phyloP scores from a whole-genome alignment of 2,888 invertebrate species.

The Epistrophe eligans region DNA sequence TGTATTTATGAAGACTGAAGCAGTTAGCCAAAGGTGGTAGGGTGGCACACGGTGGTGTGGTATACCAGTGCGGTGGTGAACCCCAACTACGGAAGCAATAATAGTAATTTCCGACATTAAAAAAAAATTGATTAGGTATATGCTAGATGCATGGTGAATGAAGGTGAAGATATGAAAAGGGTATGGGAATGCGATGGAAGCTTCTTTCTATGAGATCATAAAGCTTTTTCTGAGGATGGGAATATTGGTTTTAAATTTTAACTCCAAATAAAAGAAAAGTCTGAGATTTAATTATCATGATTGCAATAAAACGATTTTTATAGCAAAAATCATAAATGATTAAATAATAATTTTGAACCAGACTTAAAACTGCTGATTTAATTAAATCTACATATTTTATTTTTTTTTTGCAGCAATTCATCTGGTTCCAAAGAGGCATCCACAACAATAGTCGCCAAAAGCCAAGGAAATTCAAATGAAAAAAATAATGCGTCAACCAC shows the following conservation, averaged over 20 bases:
- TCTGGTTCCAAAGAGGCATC: conserved; percentile 84
- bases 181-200: background rate
- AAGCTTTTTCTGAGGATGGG: background rate
- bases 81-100: conserved; percentile 41
- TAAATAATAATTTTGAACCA: too few relatives aligned
- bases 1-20: conserved; percentile 9
- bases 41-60: background rate
- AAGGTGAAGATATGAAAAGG: too few relatives aligned
- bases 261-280: background rate
- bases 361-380: too few relatives aligned
- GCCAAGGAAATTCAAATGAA: conserved; percentile 77
- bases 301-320: background rate
- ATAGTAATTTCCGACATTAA: conserved; percentile 61
- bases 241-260: conserved; percentile 8
- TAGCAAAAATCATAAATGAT: too few relatives aligned
- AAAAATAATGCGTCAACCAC: conserved; percentile 78
- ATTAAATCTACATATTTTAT: background rate
- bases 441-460: conserved; percentile 80
- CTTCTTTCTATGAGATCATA: background rate
- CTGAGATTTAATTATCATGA: background rate
- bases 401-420: conserved; percentile 81
- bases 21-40: background rate
- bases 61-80: background rate
- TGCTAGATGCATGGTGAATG: background rate
- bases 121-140: conserved; percentile 57